A percentile compares a stretch with the other conserved stretches of the same genome.
These are phyloP conservation scores for Pungitius pungitius DNA, from an alignment of 2,113 vertebrate genomes.

Conservation along the genomic window DNA sequence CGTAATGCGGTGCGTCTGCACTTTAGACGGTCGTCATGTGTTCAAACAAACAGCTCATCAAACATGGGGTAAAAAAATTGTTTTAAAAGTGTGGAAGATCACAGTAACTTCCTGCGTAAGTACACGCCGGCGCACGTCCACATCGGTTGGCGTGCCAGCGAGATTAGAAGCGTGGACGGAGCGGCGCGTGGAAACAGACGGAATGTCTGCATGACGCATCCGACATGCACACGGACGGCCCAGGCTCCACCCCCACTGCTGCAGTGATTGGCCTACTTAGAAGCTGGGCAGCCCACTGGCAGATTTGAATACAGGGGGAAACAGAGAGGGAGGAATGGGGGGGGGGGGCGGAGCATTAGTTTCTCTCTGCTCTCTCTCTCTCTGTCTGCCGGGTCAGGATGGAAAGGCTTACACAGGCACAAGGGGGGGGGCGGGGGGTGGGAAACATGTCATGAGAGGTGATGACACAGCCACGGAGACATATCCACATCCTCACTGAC, in stretches of 20 bases:
- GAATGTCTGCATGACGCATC: slow-evolving; percentile 19
- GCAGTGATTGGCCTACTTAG: slow-evolving; percentile 67
- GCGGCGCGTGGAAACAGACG: background rate
- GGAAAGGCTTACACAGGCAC: slow-evolving; percentile 69
- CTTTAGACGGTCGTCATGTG: background rate
- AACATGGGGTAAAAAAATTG: background rate
- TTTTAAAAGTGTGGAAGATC: too few species aligned
- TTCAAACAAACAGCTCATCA: background rate
- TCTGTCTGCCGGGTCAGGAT: slow-evolving; percentile 67
- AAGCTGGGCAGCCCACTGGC: slow-evolving; percentile 60
- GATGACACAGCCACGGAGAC: slow-evolving; percentile 71
- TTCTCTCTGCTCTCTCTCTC: slow-evolving; percentile 45
- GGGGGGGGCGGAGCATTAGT: slow-evolving; percentile 62
- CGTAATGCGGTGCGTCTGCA: background rate
- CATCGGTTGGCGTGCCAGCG: background rate
- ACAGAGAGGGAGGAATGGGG: slow-evolving; percentile 50
- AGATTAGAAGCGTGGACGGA: background rate
- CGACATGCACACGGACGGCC: slow-evolving; percentile 12
- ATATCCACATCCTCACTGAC: slow-evolving; percentile 58
- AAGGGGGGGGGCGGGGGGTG: slow-evolving; percentile 59
- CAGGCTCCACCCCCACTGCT: slow-evolving; percentile 47
- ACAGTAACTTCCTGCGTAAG: background rate
- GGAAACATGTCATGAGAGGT: slow-evolving; percentile 78
- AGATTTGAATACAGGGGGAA: slow-evolving; percentile 66
- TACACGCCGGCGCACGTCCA: background rate